Evolutionary conservation across 2,888 invertebrate genomes (phyloP).

Genomic region (Dioctria linearis): DNA sequence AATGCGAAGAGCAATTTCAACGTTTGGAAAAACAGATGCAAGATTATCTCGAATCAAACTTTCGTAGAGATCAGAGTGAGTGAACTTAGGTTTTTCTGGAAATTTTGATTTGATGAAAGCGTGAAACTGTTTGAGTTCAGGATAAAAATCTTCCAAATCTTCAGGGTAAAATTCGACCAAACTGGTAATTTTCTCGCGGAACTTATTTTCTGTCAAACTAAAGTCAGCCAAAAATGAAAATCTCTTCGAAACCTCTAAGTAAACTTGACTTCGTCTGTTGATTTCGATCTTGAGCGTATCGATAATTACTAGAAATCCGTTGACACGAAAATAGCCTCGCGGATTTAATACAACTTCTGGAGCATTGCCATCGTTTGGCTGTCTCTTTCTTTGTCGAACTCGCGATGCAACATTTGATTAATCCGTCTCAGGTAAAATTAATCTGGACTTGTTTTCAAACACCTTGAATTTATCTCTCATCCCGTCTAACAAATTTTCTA

Average conservation of each 20-base stretch:
- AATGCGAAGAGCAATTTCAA: neutral
- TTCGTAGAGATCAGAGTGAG: neutral
- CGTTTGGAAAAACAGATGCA: neutral
- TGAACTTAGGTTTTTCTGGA: too few relatives aligned
- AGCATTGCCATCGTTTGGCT: constrained; percentile 33
- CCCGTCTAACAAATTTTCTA: constrained; percentile 16
- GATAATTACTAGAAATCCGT: too few relatives aligned
- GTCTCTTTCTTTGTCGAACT: constrained; percentile 14
- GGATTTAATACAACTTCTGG: constrained; percentile 25
- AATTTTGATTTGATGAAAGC: constrained; percentile 4
- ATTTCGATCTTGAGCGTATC: too few relatives aligned
- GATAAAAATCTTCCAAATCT: too few relatives aligned
- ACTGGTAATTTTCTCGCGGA: too few relatives aligned
- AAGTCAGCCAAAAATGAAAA: too few relatives aligned
- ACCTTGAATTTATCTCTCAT: constrained; percentile 19
- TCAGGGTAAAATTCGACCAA: too few relatives aligned
- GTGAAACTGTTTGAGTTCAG: constrained; percentile 30
- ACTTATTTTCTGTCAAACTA: too few relatives aligned
- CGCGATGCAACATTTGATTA: constrained; percentile 20
- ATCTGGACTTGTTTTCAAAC: constrained; percentile 22
- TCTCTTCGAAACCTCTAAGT: too few relatives aligned
- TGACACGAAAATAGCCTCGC: too few relatives aligned
- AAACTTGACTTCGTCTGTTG: too few relatives aligned
- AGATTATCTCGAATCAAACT: neutral
- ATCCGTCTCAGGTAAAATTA: constrained; percentile 19